A percentile compares a stretch with the other conserved stretches of the same genome.
Conservation (phyloP, 2,888 invertebrate species). For the Melanotus villosus region DNA sequence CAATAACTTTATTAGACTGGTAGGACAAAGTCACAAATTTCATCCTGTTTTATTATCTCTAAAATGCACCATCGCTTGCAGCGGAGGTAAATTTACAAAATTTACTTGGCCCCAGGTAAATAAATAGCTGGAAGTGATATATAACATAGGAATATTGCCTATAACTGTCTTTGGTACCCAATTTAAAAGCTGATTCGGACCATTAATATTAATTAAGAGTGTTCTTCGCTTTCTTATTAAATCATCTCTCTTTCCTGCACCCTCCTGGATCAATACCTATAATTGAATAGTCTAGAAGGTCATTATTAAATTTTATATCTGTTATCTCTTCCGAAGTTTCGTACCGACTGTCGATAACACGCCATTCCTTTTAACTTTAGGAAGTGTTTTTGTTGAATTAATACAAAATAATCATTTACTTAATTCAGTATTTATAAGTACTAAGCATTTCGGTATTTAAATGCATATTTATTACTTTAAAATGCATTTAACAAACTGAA, state of each 20-base stretch:
- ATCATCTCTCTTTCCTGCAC: constrained; percentile 53
- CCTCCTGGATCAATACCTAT: constrained; percentile 56
- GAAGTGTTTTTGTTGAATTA: no score
- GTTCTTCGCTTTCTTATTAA: constrained; percentile 55
- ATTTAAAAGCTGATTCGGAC: constrained; percentile 56
- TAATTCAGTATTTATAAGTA: no score
- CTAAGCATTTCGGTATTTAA: not conserved
- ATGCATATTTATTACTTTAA: not conserved
- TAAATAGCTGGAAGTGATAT: constrained; percentile 41
- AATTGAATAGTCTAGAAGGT: constrained; percentile 54
- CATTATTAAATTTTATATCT: constrained; percentile 58
- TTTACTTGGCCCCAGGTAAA: constrained; percentile 3
- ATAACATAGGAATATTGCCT: constrained; percentile 41
- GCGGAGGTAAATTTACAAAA: constrained; percentile 37
- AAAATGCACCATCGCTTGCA: constrained; percentile 29
- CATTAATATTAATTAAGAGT: constrained; percentile 60
- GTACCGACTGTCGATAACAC: constrained; percentile 11
- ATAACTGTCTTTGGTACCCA: constrained; percentile 58
- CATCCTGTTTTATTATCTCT: constrained; percentile 25
- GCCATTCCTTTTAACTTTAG: constrained; percentile 19
- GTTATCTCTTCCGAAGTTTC: constrained; percentile 42
- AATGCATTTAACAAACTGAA: no score
- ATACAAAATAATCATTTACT: no score
- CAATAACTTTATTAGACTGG: not conserved
- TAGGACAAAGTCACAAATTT: not conserved